phyloP scores from a whole-genome alignment of 2,888 invertebrate genomes.

The Oscheius sp. region DNA sequence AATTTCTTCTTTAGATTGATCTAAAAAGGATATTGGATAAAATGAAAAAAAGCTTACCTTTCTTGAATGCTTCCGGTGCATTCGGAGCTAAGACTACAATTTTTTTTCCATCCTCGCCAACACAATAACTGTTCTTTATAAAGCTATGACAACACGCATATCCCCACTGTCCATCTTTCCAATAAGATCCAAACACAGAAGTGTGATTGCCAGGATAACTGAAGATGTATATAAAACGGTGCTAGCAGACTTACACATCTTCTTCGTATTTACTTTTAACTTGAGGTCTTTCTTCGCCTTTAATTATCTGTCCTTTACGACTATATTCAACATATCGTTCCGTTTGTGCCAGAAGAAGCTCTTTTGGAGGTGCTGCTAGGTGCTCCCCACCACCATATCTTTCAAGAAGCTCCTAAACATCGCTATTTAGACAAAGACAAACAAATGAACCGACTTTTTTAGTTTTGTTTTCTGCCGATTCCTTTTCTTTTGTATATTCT shows the following conservation, averaged over 20 bases:
- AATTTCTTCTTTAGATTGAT: constrained; percentile 76
- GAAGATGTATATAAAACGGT: constrained; percentile 16
- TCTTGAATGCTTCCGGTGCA: constrained; percentile 9
- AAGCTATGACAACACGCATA: constrained; percentile 93
- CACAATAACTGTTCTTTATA: constrained; percentile 85
- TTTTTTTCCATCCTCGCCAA: constrained; percentile 77
- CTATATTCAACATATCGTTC: constrained; percentile 96
- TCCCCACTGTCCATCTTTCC: constrained; percentile 92
- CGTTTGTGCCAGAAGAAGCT: constrained; percentile 90
- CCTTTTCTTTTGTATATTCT: constrained; percentile 88
- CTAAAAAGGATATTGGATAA: not conserved
- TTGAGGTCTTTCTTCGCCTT: constrained; percentile 86
- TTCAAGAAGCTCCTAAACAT: constrained; percentile 80
- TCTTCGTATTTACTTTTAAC: constrained; percentile 91
- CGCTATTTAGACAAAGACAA: no score
- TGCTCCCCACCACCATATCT: constrained; percentile 92
- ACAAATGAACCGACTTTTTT: constrained; percentile 78
- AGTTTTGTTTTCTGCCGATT: constrained; percentile 86
- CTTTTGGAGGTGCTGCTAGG: constrained; percentile 84
- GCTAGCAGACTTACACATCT: constrained; percentile 78
- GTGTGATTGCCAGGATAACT: constrained; percentile 84
- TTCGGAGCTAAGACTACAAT: constrained; percentile 33
- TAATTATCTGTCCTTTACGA: constrained; percentile 82
- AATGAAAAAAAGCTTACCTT: not conserved
- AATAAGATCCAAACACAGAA: constrained; percentile 93